phyloP scores from a whole-genome alignment of 2,113 vertebrate species.

The Caretta caretta region DNA sequence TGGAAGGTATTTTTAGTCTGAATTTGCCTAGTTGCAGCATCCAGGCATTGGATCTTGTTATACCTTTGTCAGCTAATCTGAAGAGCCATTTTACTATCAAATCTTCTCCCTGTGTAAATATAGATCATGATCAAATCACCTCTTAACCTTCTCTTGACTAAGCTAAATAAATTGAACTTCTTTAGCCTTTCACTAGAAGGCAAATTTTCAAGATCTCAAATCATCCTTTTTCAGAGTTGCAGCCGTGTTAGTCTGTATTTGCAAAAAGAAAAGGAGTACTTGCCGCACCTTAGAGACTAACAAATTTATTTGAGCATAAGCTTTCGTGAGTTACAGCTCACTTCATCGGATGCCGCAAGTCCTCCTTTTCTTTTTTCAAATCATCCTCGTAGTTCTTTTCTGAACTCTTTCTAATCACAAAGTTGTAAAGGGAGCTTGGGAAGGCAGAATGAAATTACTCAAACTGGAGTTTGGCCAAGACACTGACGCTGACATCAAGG shows the following conservation, averaged over 20 bases:
- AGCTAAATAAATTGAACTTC: slow-evolving; percentile 63
- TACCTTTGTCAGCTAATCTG: slow-evolving; percentile 5
- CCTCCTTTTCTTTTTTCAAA: background rate
- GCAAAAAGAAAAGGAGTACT: too few relatives aligned
- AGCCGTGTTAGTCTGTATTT: too few relatives aligned
- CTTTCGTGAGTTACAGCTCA: too few relatives aligned
- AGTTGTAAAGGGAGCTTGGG: background rate
- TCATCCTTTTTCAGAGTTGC: background rate
- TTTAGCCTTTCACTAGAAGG: slow-evolving; percentile 13
- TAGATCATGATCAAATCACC: background rate
- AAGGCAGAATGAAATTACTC: background rate
- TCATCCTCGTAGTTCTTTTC: background rate
- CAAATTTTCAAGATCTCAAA: slow-evolving; percentile 10
- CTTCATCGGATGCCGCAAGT: too few relatives aligned
- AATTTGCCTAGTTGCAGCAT: too few relatives aligned
- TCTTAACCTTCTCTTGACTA: slow-evolving; percentile 62
- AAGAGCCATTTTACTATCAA: slow-evolving; percentile 50
- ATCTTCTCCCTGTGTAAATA: slow-evolving; percentile 31
- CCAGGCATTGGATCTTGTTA: too few relatives aligned
- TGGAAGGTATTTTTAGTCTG: too few relatives aligned
- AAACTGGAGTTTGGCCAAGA: background rate
- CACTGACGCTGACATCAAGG: slow-evolving; percentile 9
- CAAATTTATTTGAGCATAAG: too few relatives aligned
- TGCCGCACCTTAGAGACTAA: too few relatives aligned
- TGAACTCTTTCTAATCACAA: background rate